A percentile compares a stretch with the other conserved stretches of the same genome.
These are phyloP conservation scores for Smithornis capensis DNA, from an alignment of 2,113 vertebrate species.

Conservation along the genomic window DNA sequence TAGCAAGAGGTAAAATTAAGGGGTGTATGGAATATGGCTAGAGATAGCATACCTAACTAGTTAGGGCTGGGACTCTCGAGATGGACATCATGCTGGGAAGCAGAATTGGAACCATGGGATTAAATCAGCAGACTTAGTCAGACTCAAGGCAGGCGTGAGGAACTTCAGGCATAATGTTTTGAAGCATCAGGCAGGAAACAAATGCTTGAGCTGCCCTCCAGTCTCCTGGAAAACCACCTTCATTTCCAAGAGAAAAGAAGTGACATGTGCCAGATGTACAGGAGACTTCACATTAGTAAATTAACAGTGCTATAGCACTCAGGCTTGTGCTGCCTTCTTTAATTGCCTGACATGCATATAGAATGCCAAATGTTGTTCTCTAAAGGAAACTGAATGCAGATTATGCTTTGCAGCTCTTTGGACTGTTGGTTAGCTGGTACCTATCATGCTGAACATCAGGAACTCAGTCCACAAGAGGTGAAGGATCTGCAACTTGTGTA, in stretches of 20 bases:
- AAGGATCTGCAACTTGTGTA: conserved; percentile 44
- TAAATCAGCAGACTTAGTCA: background rate
- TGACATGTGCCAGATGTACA: conserved; percentile 64
- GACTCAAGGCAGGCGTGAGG: background rate
- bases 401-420: conserved; percentile 46
- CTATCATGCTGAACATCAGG: conserved; percentile 51
- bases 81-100: background rate
- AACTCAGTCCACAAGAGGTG: conserved; percentile 38
- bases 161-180: conserved; percentile 20
- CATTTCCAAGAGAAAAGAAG: conserved; percentile 49
- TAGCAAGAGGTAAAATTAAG: background rate
- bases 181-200: conserved; percentile 43
- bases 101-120: background rate
- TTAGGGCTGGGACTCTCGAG: background rate
- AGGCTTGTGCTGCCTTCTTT: conserved; percentile 49
- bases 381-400: conserved; percentile 50
- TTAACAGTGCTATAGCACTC: conserved; percentile 62
- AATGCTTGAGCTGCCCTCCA: conserved; percentile 44
- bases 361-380: conserved; percentile 59
- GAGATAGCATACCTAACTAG: background rate
- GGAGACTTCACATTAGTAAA: conserved; percentile 59
- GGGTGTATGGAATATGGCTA: background rate
- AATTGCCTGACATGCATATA: conserved; percentile 58
- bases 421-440: conserved; percentile 36
- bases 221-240: conserved; percentile 56